Base-by-base conservation (phyloP, 1,140 invertebrate species). In the Eumaeus atala region DNA sequence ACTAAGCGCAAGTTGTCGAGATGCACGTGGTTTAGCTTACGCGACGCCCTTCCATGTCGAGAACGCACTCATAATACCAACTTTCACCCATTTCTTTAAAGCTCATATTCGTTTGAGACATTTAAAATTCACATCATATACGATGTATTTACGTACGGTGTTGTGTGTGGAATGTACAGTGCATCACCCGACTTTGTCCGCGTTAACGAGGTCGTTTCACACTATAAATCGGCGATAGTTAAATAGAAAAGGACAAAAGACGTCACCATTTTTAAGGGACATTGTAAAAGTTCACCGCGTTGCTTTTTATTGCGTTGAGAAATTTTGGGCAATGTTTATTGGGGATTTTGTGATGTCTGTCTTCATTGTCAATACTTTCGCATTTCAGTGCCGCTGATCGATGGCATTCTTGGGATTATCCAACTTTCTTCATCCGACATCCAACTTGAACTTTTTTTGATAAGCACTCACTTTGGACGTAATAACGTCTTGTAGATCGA, bases 1-100 rank as follows among this genome's bases (percentile, higher is more conserved):
- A 86, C 83, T 86, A 86, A 86, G 72, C 80, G 80, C 80, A 83
- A 86, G 74, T 84, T 81, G 72, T 79, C 67, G 74, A 75, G 66
- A 67, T 71, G 77, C 83, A 86, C 83, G 83, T 86, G 83, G 81
- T 74, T 58, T 74, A 78, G 77, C 77, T 79, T 80, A 82, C 75
- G 72, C 77, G n/a, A 70, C 79, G 77, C 79, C 81, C 81, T 84
- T 83, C 81, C 83, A 77, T 74, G 74, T 66, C 72, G 69, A 33
- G 54, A 60, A 54, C 48, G 47, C 58, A 58, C 58, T 70, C 62
- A 66, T 70, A 86, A 84, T 77, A 76, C 61, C 62, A 69, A 77
- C 80, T 84, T 83, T 83, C 79, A 61, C 69, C 52, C 65, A 38
- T 60, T 57, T 54, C 36, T 53, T 37, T 66, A 78, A 69, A 74